A percentile compares a stretch with the other conserved stretches of the same genome.
phyloP scores from a whole-genome alignment of 2,888 invertebrate genomes.

The Andrena flavipes region DNA sequence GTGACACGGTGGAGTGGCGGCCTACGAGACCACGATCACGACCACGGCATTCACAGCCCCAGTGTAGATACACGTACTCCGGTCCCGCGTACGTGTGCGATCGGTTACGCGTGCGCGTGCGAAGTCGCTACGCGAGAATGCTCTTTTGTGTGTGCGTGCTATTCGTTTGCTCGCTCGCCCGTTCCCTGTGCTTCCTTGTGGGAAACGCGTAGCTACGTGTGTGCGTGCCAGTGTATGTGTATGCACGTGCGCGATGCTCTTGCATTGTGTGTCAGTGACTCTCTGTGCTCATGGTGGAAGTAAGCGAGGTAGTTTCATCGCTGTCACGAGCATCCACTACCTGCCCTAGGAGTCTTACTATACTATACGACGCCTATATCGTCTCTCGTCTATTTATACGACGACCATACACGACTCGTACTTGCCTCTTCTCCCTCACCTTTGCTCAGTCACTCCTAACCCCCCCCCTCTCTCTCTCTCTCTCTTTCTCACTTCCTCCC shows the following conservation, averaged over 20 bases:
- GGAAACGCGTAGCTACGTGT: conserved; percentile 42
- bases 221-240: conserved; percentile 27
- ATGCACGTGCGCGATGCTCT: conserved; percentile 46
- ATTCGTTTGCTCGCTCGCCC: conserved; percentile 50
- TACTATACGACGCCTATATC: conserved; percentile 76
- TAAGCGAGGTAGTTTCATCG: conserved; percentile 68
- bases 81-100: conserved; percentile 51
- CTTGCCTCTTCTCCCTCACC: conserved; percentile 66
- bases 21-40: conserved; percentile 49
- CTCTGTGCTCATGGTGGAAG: conserved; percentile 57
- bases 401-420: conserved; percentile 80
- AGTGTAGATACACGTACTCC: conserved; percentile 25
- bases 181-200: conserved; percentile 52
- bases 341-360: conserved; percentile 76
- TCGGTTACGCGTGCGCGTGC: conserved; percentile 69
- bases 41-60: conserved; percentile 46
- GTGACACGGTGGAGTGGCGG: conserved; percentile 57
- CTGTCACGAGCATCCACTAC: conserved; percentile 74
- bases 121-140: conserved; percentile 58
- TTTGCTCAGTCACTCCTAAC: conserved; percentile 51
- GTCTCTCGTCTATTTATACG: conserved; percentile 83
- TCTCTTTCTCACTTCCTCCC: conserved; percentile 33
- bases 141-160: conserved; percentile 55
- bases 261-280: conserved; percentile 63
- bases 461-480: conserved; percentile 22